Evolutionary conservation across 2,797 vertebrate genomes (phyloP).

Genomic region (Gymnodraco acuticeps): DNA sequence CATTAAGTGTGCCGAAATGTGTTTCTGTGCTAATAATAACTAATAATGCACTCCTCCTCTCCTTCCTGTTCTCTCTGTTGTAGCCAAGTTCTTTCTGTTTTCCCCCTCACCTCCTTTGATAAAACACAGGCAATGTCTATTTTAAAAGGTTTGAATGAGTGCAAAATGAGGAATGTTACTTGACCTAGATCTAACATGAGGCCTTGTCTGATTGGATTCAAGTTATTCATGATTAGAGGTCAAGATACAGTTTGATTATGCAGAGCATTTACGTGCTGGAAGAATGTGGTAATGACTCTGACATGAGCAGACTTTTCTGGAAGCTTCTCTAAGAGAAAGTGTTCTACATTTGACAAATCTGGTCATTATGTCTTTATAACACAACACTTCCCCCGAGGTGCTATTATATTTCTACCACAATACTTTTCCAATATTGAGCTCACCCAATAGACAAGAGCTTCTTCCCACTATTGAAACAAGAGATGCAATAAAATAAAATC

Average conservation of each 20-base stretch:
- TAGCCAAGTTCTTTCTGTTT: slow-evolving; percentile 27
- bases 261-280: slow-evolving; percentile 2
- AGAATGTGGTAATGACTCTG: slow-evolving; percentile 7
- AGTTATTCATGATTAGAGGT: slow-evolving; percentile 3
- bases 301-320: neutral
- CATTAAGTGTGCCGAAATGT: slow-evolving; percentile 30
- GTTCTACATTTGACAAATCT: neutral
- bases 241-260: slow-evolving; percentile 13
- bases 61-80: slow-evolving; percentile 28
- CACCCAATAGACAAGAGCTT: slow-evolving; percentile 8
- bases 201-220: slow-evolving; percentile 10
- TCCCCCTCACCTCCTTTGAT: slow-evolving; percentile 18
- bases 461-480: neutral
- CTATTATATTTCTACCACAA: neutral
- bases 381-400: neutral
- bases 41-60: slow-evolving; percentile 18
- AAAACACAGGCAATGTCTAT: slow-evolving; percentile 26
- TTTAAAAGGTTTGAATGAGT: slow-evolving; percentile 7
- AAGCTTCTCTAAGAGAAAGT: neutral
- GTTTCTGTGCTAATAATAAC: neutral
- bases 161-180: neutral
- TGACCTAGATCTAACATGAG: neutral
- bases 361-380: slow-evolving; percentile 1
- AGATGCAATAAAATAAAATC: neutral
- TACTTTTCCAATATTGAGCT: neutral